Conservation (phyloP, 2,888 invertebrate species). For the Lordiphosa fenestrarum region DNA sequence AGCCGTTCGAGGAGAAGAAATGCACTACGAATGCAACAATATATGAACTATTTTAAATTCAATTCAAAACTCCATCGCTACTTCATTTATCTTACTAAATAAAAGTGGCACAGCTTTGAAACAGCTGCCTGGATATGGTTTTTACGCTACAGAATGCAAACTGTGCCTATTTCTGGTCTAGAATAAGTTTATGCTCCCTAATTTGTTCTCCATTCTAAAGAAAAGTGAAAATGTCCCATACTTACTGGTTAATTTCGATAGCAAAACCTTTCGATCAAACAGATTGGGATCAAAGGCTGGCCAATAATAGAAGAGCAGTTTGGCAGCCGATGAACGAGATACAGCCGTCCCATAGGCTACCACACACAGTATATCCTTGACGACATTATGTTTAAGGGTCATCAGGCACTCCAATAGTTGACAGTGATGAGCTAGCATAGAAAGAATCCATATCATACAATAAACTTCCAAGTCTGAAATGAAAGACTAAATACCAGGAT, state of each 20-base stretch:
- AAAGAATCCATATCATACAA: not conserved
- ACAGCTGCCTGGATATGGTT: too few relatives aligned
- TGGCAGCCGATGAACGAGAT: constrained; percentile 96
- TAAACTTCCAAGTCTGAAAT: not conserved
- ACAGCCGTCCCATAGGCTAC: constrained; percentile 98
- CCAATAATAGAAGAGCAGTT: constrained; percentile 99
- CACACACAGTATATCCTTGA: constrained; percentile 96
- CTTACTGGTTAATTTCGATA: constrained; percentile 93
- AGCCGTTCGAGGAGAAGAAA: too few relatives aligned
- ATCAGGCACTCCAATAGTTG: constrained; percentile 97
- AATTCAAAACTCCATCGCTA: too few relatives aligned
- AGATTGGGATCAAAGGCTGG: constrained; percentile 97
- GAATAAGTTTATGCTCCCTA: too few relatives aligned
- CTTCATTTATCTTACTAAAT: too few relatives aligned
- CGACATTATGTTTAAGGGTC: constrained; percentile 94
- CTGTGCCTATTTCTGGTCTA: too few relatives aligned
- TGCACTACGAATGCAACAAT: too few relatives aligned
- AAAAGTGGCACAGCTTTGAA: too few relatives aligned
- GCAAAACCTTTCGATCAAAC: constrained; percentile 92
- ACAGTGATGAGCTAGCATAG: constrained; percentile 91
- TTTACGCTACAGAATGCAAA: too few relatives aligned
- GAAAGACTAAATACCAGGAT: constrained; percentile 85
- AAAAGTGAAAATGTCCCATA: too few relatives aligned
- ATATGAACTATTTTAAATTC: too few relatives aligned
- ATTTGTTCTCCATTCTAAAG: too few relatives aligned